Evolutionary conservation across 2,113 vertebrate species (phyloP).

Genomic region (Hippocampus barbouri): DNA sequence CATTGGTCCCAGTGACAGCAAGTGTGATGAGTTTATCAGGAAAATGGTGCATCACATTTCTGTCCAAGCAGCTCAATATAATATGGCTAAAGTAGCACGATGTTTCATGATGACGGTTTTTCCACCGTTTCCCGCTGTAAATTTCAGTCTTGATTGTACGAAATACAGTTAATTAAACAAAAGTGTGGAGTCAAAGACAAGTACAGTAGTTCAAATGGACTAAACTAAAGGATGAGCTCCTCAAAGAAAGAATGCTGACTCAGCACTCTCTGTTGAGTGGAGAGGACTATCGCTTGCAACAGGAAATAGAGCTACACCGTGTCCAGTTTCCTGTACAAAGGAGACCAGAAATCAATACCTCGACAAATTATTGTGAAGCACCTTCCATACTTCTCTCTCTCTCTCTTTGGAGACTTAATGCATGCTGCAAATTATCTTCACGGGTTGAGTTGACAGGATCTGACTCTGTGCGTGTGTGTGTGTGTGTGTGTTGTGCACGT

Average conservation of each 20-base stretch:
- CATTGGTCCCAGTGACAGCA: background rate
- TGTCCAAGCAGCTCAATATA: no score
- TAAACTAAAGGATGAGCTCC: constrained; percentile 28
- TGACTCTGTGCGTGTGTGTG: background rate
- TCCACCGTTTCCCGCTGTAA: background rate
- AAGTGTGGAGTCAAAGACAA: constrained; percentile 32
- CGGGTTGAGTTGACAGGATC: background rate
- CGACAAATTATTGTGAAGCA: constrained; percentile 1
- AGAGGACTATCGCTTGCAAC: constrained; percentile 54
- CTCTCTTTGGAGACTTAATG: constrained; percentile 1
- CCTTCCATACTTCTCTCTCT: background rate
- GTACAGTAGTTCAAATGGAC: constrained; percentile 1
- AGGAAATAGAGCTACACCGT: constrained; percentile 60
- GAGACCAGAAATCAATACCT: constrained; percentile 28
- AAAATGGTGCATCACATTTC: background rate
- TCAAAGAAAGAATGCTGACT: constrained; percentile 58
- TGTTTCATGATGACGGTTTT: background rate
- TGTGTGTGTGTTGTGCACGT: background rate
- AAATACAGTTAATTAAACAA: background rate
- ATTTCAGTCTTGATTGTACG: background rate
- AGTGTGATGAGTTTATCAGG: background rate
- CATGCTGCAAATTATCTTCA: background rate
- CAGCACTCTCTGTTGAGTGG: constrained; percentile 31
- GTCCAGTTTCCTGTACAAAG: constrained; percentile 54
- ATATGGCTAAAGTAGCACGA: no score